Evolutionary conservation across 2,888 invertebrate species (phyloP).

Genomic region (Lithophane semibrunnea): DNA sequence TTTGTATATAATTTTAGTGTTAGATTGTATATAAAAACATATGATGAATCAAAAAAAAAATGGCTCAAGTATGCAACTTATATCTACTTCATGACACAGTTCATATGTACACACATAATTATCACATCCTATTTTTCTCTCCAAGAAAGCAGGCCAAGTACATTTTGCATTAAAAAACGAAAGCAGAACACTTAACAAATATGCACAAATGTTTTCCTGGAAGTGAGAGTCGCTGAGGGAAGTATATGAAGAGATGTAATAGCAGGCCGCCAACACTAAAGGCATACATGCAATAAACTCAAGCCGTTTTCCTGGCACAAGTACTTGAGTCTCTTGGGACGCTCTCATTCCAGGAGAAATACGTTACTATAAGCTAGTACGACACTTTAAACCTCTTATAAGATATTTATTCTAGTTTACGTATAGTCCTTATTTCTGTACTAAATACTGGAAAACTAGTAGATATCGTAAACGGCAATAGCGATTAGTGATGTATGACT

Average conservation of each 20-base stretch:
- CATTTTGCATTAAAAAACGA: constrained; percentile 26
- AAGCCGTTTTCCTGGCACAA: constrained; percentile 46
- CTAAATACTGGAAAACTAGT: not conserved
- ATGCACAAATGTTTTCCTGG: constrained; percentile 42
- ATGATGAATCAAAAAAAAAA: no score
- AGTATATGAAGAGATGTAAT: constrained; percentile 53
- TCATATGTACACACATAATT: not conserved
- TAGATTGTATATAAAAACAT: no score
- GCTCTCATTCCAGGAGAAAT: constrained; percentile 42
- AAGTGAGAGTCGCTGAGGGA: constrained; percentile 52
- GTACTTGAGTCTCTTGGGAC: constrained; percentile 49
- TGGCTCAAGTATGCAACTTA: no score
- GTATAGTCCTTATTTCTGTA: not conserved
- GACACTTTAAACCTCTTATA: constrained; percentile 38
- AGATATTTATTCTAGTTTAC: constrained; percentile 29
- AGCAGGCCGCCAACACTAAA: constrained; percentile 49
- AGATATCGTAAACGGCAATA: not conserved
- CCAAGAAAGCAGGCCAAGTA: constrained; percentile 24
- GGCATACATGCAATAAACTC: constrained; percentile 65
- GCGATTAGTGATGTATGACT: no score
- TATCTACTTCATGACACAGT: not conserved
- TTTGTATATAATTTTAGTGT: no score
- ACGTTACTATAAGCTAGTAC: constrained; percentile 40
- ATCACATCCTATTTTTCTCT: not conserved
- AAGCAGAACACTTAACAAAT: constrained; percentile 43